These are phyloP conservation scores for Takifugu rubripes DNA, from an alignment of 2,797 vertebrate genomes.

Conservation along the genomic window DNA sequence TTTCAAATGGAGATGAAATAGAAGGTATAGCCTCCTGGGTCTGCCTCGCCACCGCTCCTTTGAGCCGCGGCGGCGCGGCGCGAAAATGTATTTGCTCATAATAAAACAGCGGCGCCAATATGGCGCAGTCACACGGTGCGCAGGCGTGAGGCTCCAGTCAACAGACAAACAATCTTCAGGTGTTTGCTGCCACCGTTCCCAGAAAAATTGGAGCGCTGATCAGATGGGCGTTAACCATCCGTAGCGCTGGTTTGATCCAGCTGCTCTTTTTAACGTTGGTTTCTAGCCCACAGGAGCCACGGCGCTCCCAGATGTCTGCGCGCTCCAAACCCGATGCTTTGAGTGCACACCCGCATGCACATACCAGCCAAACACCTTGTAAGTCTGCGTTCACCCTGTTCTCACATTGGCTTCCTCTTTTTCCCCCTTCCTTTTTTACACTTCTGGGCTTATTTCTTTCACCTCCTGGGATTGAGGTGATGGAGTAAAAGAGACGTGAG, in stretches of 20 bases:
- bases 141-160: constrained; percentile 57
- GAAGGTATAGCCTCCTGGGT: constrained; percentile 65
- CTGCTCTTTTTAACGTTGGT: constrained; percentile 51
- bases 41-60: constrained; percentile 45
- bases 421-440: constrained; percentile 28
- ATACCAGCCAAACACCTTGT: constrained; percentile 35
- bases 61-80: constrained; percentile 33
- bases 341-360: constrained; percentile 20
- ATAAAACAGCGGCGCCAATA: constrained; percentile 62
- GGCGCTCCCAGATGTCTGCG: constrained; percentile 56
- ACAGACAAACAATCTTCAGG: constrained; percentile 49
- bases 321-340: constrained; percentile 31
- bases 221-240: constrained; percentile 67
- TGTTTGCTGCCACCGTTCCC: constrained; percentile 33
- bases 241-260: constrained; percentile 56
- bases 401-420: constrained; percentile 14
- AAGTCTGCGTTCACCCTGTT: constrained; percentile 55
- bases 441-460: constrained; percentile 50
- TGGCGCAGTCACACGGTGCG: constrained; percentile 35
- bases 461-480: constrained; percentile 52
- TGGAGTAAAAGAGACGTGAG: constrained; percentile 52
- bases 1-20: constrained; percentile 72
- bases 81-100: constrained; percentile 57
- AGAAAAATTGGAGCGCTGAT: constrained; percentile 67
- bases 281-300: constrained; percentile 54